phyloP scores from a whole-genome alignment of 2,797 vertebrate genomes.

The Acipenser ruthenus region DNA sequence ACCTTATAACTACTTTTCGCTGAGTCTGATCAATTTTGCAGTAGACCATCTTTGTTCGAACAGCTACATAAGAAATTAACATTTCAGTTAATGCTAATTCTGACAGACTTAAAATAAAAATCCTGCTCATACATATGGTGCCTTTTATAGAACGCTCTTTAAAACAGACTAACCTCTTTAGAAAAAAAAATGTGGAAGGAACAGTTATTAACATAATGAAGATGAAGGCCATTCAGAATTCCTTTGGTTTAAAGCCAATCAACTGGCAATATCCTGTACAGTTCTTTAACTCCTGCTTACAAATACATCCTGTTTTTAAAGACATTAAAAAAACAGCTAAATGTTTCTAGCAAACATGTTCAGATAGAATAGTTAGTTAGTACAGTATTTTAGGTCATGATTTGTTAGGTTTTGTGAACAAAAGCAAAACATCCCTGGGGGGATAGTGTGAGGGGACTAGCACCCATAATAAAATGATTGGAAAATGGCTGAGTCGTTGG shows the following conservation, averaged over 20 bases:
- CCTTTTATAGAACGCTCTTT: neutral
- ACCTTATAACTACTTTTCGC: conserved; percentile 94
- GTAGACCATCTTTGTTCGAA: conserved; percentile 97
- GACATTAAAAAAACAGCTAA: conserved; percentile 21
- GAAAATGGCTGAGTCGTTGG: neutral
- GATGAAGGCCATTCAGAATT: conserved; percentile 19
- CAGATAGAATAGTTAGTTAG: neutral
- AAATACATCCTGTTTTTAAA: conserved; percentile 34
- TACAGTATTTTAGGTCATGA: too few relatives aligned
- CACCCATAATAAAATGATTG: neutral
- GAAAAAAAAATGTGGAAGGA: conserved; percentile 20
- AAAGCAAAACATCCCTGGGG: too few relatives aligned
- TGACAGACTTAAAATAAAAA: neutral
- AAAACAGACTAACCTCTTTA: conserved; percentile 22
- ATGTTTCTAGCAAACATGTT: conserved; percentile 16
- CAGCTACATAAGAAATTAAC: conserved; percentile 53
- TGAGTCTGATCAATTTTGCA: conserved; percentile 99
- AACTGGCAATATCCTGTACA: conserved; percentile 23
- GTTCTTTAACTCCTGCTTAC: conserved; percentile 32
- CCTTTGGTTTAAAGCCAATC: conserved; percentile 22
- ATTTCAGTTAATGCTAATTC: conserved; percentile 2
- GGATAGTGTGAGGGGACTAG: too few relatives aligned
- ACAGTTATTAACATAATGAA: conserved; percentile 22
- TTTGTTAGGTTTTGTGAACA: too few relatives aligned
- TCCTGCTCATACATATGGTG: neutral